Percentiles rank a stretch among this genome's conserved stretches.
phyloP scores from a whole-genome alignment of 1,140 invertebrate genomes.

The Dreissena polymorpha region DNA sequence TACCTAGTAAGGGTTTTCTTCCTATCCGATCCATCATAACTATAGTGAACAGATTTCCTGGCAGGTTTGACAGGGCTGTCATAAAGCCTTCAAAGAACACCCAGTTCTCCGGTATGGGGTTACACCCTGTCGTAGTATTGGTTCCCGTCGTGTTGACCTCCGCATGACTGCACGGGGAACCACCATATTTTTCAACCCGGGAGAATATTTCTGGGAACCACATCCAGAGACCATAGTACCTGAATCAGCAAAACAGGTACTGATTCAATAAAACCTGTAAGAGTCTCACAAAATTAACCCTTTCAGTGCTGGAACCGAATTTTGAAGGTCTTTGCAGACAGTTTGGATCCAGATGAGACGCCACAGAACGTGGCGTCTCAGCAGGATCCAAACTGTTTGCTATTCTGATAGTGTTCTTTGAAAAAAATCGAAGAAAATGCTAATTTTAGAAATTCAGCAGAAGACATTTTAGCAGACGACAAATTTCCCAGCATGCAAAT shows the following conservation, averaged over 20 bases:
- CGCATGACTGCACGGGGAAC: slow-evolving; percentile 72
- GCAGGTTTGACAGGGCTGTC: slow-evolving; percentile 77
- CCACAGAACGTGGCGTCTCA: too few species aligned
- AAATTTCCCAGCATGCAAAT: too few species aligned
- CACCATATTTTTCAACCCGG: slow-evolving; percentile 79
- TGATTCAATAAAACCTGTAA: not conserved
- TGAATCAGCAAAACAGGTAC: slow-evolving; percentile 62
- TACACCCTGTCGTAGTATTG: slow-evolving; percentile 42
- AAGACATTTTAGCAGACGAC: too few species aligned
- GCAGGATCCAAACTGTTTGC: too few species aligned
- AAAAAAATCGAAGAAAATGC: too few species aligned
- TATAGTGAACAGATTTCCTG: slow-evolving; percentile 81
- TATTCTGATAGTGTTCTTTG: too few species aligned
- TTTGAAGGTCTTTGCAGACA: too few species aligned
- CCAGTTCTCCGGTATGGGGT: slow-evolving; percentile 56
- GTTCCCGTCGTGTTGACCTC: slow-evolving; percentile 48
- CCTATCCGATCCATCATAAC: slow-evolving; percentile 81
- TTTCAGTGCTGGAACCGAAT: too few species aligned
- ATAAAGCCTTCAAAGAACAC: slow-evolving; percentile 76
- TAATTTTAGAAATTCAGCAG: too few species aligned
- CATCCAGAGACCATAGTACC: slow-evolving; percentile 82
- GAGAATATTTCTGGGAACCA: slow-evolving; percentile 83
- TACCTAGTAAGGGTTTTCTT: slow-evolving; percentile 80
- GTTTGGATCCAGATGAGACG: too few species aligned
- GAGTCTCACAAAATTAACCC: not conserved